Conservation (phyloP, 23 tunicate genomes). For the Styela plicata region DNA sequence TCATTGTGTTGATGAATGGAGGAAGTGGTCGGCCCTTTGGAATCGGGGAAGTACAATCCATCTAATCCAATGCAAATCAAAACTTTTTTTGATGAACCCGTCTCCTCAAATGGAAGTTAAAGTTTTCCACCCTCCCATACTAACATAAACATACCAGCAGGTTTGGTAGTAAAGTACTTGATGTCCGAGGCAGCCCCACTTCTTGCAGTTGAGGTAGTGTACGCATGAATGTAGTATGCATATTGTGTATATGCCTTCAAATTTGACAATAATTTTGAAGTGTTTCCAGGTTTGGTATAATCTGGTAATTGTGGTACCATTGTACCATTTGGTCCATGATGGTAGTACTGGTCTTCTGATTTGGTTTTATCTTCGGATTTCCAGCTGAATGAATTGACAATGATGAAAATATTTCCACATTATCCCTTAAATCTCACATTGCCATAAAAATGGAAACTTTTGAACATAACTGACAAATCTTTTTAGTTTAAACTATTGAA, state of each 20-base stretch:
- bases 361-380: neutral
- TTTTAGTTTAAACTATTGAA: too few species aligned
- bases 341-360: neutral
- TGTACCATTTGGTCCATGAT: neutral
- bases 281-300: slow-evolving; percentile 1
- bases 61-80: too few species aligned
- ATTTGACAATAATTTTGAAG: slow-evolving; percentile 14
- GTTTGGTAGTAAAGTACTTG: slow-evolving; percentile 37
- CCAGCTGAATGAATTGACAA: slow-evolving; percentile 31
- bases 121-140: slow-evolving; percentile 47
- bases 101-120: too few species aligned
- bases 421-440: too few species aligned
- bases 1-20: too few species aligned
- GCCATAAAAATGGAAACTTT: too few species aligned
- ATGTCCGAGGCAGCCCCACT: slow-evolving; percentile 60
- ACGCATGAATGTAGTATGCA: slow-evolving; percentile 52
- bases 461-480: too few species aligned
- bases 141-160: slow-evolving; percentile 47
- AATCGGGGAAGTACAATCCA: too few species aligned
- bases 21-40: too few species aligned
- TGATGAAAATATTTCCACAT: too few species aligned
- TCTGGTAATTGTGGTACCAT: neutral
- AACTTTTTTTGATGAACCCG: too few species aligned
- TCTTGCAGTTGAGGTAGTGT: slow-evolving; percentile 43
- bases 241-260: slow-evolving; percentile 51